Percentiles rank a stretch among this genome's conserved stretches.
phyloP scores from a whole-genome alignment of 2,113 vertebrate species.

The Albula glossodonta region DNA sequence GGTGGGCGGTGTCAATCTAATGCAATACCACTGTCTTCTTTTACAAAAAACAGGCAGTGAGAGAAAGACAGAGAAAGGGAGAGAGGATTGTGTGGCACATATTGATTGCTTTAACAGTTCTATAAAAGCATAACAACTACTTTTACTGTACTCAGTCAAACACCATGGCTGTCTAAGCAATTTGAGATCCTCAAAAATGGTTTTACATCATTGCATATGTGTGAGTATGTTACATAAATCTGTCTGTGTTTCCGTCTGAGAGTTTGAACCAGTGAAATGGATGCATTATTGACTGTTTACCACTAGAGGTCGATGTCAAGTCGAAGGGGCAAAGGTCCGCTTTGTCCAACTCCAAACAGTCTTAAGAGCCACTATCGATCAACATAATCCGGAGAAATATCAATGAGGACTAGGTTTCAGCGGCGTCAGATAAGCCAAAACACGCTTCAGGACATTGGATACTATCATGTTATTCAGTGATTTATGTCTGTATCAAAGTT shows the following conservation, averaged over 20 bases:
- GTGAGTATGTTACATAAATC: not conserved
- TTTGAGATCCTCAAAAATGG: not conserved
- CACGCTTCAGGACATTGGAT: slow-evolving; percentile 2
- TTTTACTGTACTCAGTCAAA: not conserved
- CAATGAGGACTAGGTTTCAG: not conserved
- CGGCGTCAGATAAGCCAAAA: not conserved
- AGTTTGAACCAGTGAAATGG: not conserved
- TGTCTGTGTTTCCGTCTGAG: not conserved
- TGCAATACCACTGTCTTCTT: not conserved
- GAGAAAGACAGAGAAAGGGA: not conserved
- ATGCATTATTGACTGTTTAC: not conserved
- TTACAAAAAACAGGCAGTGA: not conserved
- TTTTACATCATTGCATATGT: not conserved
- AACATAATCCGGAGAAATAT: slow-evolving; percentile 13
- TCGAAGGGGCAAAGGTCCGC: not conserved
- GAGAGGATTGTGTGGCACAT: not conserved
- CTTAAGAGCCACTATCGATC: slow-evolving; percentile 11
- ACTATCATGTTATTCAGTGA: not conserved
- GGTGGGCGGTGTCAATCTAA: slow-evolving; percentile 13
- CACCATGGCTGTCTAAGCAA: not conserved
- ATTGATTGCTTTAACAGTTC: slow-evolving; percentile 1
- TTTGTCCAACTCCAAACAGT: not conserved
- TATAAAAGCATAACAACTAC: not conserved
- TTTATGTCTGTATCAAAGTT: not conserved
- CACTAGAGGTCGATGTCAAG: not conserved